These are phyloP conservation scores for Penaeus monodon DNA, from an alignment of 2,888 invertebrate species.

Conservation along the genomic window DNA sequence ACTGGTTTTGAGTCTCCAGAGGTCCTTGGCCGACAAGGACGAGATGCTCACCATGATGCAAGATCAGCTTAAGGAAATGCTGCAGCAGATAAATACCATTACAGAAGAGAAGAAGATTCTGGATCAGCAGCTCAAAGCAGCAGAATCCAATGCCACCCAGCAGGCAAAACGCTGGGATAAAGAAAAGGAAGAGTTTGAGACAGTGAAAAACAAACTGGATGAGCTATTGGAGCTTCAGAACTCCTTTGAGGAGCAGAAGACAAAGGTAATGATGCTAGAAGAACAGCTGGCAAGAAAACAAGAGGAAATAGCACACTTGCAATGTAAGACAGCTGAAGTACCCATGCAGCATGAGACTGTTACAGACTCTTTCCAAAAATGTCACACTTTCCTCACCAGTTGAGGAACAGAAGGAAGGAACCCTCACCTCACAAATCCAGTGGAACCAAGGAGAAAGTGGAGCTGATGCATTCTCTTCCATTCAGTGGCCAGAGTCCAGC, in stretches of 20 bases:
- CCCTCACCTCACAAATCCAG: neutral
- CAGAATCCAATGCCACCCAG: conserved; percentile 36
- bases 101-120: conserved; percentile 55
- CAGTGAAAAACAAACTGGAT: conserved; percentile 7
- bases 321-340: conserved; percentile 18
- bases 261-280: conserved; percentile 37
- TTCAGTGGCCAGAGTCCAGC: conserved; percentile 10
- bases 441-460: conserved; percentile 5
- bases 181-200: conserved; percentile 27
- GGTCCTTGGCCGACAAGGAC: conserved; percentile 59
- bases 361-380: neutral
- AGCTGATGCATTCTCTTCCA: conserved; percentile 5
- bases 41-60: conserved; percentile 59
- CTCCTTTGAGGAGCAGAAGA: conserved; percentile 28
- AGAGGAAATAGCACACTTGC: conserved; percentile 38
- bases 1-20: conserved; percentile 48
- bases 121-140: conserved; percentile 41
- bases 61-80: conserved; percentile 57
- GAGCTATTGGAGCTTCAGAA: neutral
- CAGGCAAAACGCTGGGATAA: conserved; percentile 37
- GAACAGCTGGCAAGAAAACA: conserved; percentile 26
- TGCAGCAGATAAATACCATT: conserved; percentile 47
- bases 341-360: neutral
- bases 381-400: neutral
- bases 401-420: neutral